These are phyloP conservation scores for Tillus elongatus DNA, from an alignment of 2,888 invertebrate genomes.

Conservation along the genomic window DNA sequence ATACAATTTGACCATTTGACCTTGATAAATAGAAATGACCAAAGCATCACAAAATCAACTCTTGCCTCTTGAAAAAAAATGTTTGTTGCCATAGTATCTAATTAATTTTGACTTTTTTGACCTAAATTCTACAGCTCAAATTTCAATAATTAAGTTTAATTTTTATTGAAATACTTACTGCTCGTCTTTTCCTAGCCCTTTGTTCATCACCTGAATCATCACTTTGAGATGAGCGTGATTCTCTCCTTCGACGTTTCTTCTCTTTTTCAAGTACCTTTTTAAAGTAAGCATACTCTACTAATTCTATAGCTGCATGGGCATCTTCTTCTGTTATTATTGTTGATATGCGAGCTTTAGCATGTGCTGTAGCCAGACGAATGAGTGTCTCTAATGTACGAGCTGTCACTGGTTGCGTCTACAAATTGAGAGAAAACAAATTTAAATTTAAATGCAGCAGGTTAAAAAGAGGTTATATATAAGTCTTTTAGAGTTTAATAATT, in stretches of 20 bases:
- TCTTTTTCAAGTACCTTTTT: conserved; percentile 83
- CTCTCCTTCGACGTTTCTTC: conserved; percentile 55
- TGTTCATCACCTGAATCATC: conserved; percentile 35
- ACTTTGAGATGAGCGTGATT: conserved; percentile 47
- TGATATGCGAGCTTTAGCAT: conserved; percentile 90
- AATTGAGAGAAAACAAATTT: too few species aligned
- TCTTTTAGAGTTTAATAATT: too few species aligned
- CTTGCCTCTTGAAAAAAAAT: too few species aligned
- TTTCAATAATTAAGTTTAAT: too few species aligned
- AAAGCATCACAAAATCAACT: too few species aligned
- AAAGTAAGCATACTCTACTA: conserved; percentile 92
- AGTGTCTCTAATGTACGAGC: conserved; percentile 93
- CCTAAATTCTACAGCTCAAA: neutral
- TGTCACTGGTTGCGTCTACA: conserved; percentile 93
- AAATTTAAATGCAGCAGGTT: too few species aligned
- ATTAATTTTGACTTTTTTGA: too few species aligned
- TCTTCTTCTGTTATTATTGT: conserved; percentile 76
- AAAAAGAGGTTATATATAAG: too few species aligned
- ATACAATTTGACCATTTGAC: too few species aligned
- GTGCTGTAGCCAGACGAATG: conserved; percentile 93
- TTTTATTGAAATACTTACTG: conserved; percentile 33
- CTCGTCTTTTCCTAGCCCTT: conserved; percentile 40
- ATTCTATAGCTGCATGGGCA: conserved; percentile 83
- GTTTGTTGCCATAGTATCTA: too few species aligned
- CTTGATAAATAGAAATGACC: too few species aligned